These are phyloP conservation scores for Polyploca ridens DNA, from an alignment of 2,888 invertebrate genomes.

Conservation along the genomic window DNA sequence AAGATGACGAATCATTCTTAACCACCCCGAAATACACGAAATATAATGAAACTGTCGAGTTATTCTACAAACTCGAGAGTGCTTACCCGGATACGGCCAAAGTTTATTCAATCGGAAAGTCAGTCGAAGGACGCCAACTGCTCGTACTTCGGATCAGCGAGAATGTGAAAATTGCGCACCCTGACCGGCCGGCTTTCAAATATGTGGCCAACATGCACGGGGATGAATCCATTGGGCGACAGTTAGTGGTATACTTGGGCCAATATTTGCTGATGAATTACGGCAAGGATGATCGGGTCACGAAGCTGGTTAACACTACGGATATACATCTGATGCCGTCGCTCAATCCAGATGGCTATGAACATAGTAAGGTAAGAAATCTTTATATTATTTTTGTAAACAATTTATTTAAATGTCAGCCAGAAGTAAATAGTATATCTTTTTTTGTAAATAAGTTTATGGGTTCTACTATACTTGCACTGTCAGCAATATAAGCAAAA, in stretches of 20 bases:
- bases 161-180: slow-evolving; percentile 83
- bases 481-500: too few species aligned
- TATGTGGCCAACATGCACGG: slow-evolving; percentile 99
- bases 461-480: too few species aligned
- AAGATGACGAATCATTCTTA: slow-evolving; percentile 83
- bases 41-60: slow-evolving; percentile 88
- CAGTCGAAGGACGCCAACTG: slow-evolving; percentile 91
- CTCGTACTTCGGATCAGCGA: slow-evolving; percentile 92
- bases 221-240: slow-evolving; percentile 95
- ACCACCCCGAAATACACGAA: slow-evolving; percentile 86
- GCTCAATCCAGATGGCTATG: slow-evolving; percentile 98
- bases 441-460: too few species aligned
- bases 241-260: slow-evolving; percentile 92
- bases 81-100: slow-evolving; percentile 89
- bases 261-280: slow-evolving; percentile 93
- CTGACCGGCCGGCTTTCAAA: slow-evolving; percentile 94
- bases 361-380: slow-evolving; percentile 88
- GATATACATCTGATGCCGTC: slow-evolving; percentile 98
- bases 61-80: slow-evolving; percentile 85
- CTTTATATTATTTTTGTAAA: neutral
- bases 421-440: too few species aligned
- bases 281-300: slow-evolving; percentile 87
- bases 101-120: slow-evolving; percentile 92
- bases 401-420: neutral
- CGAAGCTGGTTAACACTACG: slow-evolving; percentile 91